Evolutionary conservation across 2,797 vertebrate species (phyloP).

Genomic region (Dromococcyx pavoninus): DNA sequence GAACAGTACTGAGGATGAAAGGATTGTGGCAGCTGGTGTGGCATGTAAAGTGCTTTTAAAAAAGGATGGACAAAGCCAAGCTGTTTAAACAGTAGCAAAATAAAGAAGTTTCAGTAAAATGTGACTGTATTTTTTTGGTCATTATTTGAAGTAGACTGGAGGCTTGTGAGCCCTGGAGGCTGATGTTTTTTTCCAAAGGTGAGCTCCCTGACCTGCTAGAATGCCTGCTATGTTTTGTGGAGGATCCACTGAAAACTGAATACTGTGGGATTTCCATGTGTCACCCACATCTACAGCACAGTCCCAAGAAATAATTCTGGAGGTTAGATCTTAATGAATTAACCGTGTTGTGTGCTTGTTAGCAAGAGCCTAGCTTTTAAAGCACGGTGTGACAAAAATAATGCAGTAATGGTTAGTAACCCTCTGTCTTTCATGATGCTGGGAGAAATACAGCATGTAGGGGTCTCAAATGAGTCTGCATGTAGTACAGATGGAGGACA

Average conservation of each 20-base stretch:
- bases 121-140: neutral
- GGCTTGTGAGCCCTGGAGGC: neutral
- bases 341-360: neutral
- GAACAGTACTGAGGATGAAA: neutral
- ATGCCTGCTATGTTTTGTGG: neutral
- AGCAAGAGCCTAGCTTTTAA: neutral
- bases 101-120: neutral
- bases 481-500: neutral
- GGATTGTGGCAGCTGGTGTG: neutral
- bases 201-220: neutral
- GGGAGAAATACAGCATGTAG: neutral
- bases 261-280: neutral
- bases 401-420: neutral
- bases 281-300: neutral
- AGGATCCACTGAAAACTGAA: neutral
- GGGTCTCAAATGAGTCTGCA: neutral
- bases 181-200: neutral
- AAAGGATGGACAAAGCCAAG: neutral
- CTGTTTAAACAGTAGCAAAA: neutral
- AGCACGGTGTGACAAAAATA: neutral
- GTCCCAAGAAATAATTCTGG: neutral
- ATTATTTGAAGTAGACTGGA: neutral
- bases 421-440: neutral
- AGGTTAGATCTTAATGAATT: neutral
- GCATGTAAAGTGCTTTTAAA: neutral